phyloP scores from a whole-genome alignment of 1,140 invertebrate genomes.

The Propsilocerus akamusi region DNA sequence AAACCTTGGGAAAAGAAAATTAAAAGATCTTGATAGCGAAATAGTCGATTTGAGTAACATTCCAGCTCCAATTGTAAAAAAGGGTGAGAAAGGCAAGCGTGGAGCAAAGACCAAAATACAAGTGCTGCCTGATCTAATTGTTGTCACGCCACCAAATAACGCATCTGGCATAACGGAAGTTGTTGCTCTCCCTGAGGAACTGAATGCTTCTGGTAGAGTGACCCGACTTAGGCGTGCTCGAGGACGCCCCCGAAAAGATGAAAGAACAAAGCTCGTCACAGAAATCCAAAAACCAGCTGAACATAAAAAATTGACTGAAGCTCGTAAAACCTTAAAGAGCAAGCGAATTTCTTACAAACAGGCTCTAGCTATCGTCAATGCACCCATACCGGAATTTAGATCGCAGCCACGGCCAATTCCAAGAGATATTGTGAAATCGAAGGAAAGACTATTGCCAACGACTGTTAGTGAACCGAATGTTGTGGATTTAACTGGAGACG shows the following conservation, averaged over 20 bases:
- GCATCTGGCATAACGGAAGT: no score
- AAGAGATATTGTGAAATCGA: not conserved
- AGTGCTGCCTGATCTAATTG: not conserved
- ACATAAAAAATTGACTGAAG: not conserved
- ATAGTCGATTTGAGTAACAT: not conserved
- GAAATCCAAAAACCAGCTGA: no score
- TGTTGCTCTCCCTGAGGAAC: no score
- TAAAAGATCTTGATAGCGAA: not conserved
- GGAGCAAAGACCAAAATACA: not conserved
- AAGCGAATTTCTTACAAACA: not conserved
- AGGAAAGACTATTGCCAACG: not conserved
- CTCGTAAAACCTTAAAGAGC: not conserved
- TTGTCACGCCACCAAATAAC: not conserved
- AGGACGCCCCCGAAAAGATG: no score
- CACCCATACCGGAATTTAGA: not conserved
- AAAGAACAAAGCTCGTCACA: no score
- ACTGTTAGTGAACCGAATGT: no score
- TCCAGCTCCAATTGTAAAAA: not conserved
- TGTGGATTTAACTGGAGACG: not conserved
- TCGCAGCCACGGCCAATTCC: not conserved
- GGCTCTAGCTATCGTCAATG: not conserved
- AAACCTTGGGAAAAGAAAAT: not conserved
- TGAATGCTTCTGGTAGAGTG: no score
- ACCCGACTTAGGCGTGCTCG: no score
- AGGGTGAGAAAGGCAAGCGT: not conserved